These are phyloP conservation scores for Blastobasis lacticolella DNA, from an alignment of 2,888 invertebrate genomes.

Conservation along the genomic window DNA sequence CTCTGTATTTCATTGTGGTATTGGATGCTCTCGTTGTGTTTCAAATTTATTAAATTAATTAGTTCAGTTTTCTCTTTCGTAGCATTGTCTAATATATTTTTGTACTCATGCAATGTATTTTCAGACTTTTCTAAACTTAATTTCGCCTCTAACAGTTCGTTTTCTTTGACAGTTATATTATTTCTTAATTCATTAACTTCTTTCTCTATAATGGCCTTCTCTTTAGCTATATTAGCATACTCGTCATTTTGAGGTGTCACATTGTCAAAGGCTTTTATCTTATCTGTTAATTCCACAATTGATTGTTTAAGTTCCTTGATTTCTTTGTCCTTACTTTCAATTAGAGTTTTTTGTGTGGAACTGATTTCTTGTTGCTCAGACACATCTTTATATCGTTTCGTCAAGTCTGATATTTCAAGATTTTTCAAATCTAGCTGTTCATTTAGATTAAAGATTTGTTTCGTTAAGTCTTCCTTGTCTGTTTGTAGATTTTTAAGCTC, in stretches of 20 bases:
- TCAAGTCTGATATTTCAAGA: constrained; percentile 32
- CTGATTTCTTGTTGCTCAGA: constrained; percentile 28
- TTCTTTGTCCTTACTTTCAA: constrained; percentile 47
- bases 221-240: constrained; percentile 36
- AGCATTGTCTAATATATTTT: constrained; percentile 36
- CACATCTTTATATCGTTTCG: constrained; percentile 15
- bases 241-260: constrained; percentile 38
- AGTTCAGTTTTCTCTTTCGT: constrained; percentile 78
- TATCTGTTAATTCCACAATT: constrained; percentile 44
- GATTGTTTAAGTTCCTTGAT: constrained; percentile 52
- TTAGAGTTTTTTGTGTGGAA: constrained; percentile 25
- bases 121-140: constrained; percentile 31
- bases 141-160: constrained; percentile 33
- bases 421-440: constrained; percentile 42
- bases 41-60: constrained; percentile 82
- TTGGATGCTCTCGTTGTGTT: constrained; percentile 88
- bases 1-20: constrained; percentile 91
- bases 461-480: constrained; percentile 41
- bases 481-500: constrained; percentile 35
- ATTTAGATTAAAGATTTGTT: constrained; percentile 33
- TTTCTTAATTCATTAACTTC: constrained; percentile 31
- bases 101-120: constrained; percentile 37
- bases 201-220: constrained; percentile 41
- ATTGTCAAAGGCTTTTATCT: constrained; percentile 40
- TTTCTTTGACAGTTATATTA: constrained; percentile 29